Conservation (phyloP, 2,888 invertebrate species). For the Melanotus villosus region DNA sequence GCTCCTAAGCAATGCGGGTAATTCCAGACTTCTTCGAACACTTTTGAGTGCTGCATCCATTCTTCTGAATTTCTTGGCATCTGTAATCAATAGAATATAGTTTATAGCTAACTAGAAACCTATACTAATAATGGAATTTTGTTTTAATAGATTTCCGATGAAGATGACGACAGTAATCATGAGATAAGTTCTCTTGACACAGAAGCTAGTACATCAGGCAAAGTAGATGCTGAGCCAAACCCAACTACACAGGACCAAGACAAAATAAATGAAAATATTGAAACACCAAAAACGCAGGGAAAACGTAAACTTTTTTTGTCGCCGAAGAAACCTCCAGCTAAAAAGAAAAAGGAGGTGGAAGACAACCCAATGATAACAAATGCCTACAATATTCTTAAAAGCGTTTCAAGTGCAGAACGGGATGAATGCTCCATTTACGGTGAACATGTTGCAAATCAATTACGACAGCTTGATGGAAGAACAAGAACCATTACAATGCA, state of each 20-base stretch:
- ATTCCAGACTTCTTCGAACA: constrained; percentile 57
- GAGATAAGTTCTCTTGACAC: not conserved
- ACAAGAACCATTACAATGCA: no score
- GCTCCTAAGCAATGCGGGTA: constrained; percentile 61
- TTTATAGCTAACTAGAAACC: not conserved
- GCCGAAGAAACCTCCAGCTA: not conserved
- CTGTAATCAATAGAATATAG: constrained; percentile 35
- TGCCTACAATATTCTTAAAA: no score
- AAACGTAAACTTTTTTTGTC: not conserved
- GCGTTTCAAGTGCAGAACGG: no score
- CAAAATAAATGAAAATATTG: not conserved
- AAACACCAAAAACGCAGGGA: not conserved
- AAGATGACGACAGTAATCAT: not conserved
- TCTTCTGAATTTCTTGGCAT: constrained; percentile 54
- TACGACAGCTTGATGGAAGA: no score
- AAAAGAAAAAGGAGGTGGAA: not conserved
- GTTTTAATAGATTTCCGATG: not conserved
- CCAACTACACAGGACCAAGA: no score
- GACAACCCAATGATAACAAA: no score
- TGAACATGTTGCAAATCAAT: no score
- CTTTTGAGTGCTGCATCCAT: constrained; percentile 54
- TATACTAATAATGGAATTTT: no score
- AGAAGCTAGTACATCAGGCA: not conserved
- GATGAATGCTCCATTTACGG: no score
- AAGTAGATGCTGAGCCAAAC: not conserved